Base-by-base conservation (phyloP, 1,140 invertebrate species). In the Drosophila pachea region DNA sequence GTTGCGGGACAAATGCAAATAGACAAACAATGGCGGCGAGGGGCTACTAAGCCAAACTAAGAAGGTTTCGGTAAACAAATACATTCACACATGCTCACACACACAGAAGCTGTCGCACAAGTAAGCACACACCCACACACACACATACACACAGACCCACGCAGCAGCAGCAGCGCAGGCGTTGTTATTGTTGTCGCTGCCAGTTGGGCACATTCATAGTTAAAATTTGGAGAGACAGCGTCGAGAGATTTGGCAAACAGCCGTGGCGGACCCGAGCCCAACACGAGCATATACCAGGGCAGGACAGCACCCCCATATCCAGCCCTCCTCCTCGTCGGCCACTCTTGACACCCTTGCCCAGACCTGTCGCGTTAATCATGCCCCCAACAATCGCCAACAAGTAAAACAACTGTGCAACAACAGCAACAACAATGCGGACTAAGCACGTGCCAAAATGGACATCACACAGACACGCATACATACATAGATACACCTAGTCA, bases 41-140 rank as follows among this genome's bases (percentile, higher is more conserved):
- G 81, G 79, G 79, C 82, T 86, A 84, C 79, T 79, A 84, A 84
- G 79, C 79, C 81, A 84, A 84, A 81, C 79, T 84, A 84, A 84
- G 79, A 86, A 84, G 79, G 79, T 84, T 84, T 84, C 79, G 73
- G 81, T 86, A 84, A 86, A 84, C 81, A 84, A 76, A 84, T 74
- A 76, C 69, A 74, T 32, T 65, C 64, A 74, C 69, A 76, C 58
- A 76, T 52, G 42, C 49, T 50, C 31, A 47, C 36, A 54, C 62
- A 42, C 12, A 70, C 62, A 60, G 22, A 22, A 22, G 22, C 22
- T 22, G 22, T 22, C 22, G 22, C 22, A 22, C 22, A 22, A 22
- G 3, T 22, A 22, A 22, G 22, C 22, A 22, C 22, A 22, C 22
- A 22, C n/a, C n/a, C 62, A 67, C 48, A 63, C 42, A 64, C n/a